A percentile compares a stretch with the other conserved stretches of the same genome.
These are phyloP conservation scores for Pocota personata DNA, from an alignment of 2,888 invertebrate genomes.

Conservation along the genomic window DNA sequence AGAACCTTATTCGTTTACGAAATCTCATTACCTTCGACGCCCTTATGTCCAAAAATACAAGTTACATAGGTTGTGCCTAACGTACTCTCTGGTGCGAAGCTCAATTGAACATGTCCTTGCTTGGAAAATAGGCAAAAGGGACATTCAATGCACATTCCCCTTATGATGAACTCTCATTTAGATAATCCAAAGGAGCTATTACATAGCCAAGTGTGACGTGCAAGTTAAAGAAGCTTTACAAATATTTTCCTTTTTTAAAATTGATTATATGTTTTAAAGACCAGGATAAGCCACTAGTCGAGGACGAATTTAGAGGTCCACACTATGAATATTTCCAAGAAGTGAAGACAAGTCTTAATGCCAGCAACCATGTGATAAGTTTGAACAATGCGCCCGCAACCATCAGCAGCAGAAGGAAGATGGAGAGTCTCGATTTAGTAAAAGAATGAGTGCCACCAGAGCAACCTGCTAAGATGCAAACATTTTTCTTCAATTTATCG, in stretches of 20 bases:
- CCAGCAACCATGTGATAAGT: slow-evolving; percentile 31
- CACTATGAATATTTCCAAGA: slow-evolving; percentile 54
- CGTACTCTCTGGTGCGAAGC: no score
- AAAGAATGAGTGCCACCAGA: no score
- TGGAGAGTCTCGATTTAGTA: no score
- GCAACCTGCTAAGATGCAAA: no score
- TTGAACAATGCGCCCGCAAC: slow-evolving; percentile 27
- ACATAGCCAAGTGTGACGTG: slow-evolving; percentile 66
- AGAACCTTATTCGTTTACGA: no score
- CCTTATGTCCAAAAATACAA: no score
- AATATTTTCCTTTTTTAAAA: not conserved
- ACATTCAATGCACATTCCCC: no score
- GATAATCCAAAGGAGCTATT: slow-evolving; percentile 42
- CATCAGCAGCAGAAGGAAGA: slow-evolving; percentile 61
- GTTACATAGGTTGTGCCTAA: no score
- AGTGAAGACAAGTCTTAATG: slow-evolving; percentile 52
- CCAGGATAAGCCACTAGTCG: not conserved
- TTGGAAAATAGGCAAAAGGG: no score
- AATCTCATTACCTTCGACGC: no score
- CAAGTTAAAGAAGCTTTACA: not conserved
- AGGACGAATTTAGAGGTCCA: slow-evolving; percentile 70
- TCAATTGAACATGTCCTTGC: no score
- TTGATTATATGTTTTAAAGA: not conserved
- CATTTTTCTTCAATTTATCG: no score
- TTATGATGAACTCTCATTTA: slow-evolving; percentile 55